Base-by-base conservation (phyloP, 2,797 vertebrate genomes). In the Serranus cabrilla region DNA sequence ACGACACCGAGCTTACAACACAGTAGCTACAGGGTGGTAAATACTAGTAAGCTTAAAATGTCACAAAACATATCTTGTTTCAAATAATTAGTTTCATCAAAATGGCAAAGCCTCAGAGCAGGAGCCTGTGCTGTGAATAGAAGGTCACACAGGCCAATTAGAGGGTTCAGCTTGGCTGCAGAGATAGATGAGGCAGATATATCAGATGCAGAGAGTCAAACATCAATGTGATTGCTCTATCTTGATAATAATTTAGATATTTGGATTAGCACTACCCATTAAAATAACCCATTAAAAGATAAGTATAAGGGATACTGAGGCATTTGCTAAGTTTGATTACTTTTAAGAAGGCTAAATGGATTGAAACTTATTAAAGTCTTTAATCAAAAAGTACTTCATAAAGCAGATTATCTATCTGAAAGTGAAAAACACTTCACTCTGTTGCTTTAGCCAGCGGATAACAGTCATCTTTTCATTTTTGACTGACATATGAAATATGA, bases 201-300 rank as follows among this genome's bases (percentile, higher is more conserved):
- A 83, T 89, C 78, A 85, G 73, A 88, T 65, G 60, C 72, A 65
- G 4, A n/a, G 25, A 72, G 78, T 67, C 64, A 54, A 63, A 74
- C 85, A 89, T 90, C 87, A 85, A 61, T 88, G 75, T 86, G 83
- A 83, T 86, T 63, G 34, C 81, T 62, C 79, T 80, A 90, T 81
- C 89, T 89, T 86, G 89, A 95, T 93, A 78, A 82, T 88, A 89
- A 92, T 94, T 91, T 88, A 93, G 93, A 94, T 94, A 91, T 84
- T 77, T 83, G 87, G 84, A 93, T 94, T 93, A 93, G 71, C 83
- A 60, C 59, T 78, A 63, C 67, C 83, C 66, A 89, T 89, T 88
- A 86, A 89, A 92, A 90, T 84, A 87, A 86, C 70, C 88, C 74
- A 92, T 91, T 91, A 93, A 90, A 91, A 90, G 93, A 93, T 92